Percentiles rank a stretch among this genome's conserved stretches.
phyloP scores from a whole-genome alignment of 1,140 invertebrate species.

The Lithobius niger region DNA sequence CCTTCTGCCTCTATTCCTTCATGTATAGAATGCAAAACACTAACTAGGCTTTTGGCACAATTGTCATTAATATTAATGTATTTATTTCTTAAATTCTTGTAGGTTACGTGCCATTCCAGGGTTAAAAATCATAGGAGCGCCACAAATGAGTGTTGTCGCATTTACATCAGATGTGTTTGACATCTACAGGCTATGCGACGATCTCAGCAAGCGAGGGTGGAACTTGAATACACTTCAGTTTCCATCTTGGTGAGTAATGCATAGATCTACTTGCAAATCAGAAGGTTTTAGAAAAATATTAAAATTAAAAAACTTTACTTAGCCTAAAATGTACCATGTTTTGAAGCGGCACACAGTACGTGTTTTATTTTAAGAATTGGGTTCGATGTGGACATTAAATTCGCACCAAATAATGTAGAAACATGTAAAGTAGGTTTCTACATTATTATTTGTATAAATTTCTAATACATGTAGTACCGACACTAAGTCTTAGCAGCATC shows the following conservation, averaged over 20 bases:
- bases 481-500: no score
- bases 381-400: no score
- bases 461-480: no score
- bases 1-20: neutral
- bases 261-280: no score
- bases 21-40: neutral
- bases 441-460: no score
- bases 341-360: no score
- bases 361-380: no score
- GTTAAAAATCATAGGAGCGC: slow-evolving; percentile 80
- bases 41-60: neutral
- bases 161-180: slow-evolving; percentile 79
- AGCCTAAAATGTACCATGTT: no score
- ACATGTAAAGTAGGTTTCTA: no score
- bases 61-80: neutral
- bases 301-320: no score
- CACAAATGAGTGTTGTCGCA: slow-evolving; percentile 81
- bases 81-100: slow-evolving; percentile 12
- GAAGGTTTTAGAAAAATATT: no score
- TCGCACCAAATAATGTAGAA: no score
- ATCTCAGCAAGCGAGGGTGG: slow-evolving; percentile 72
- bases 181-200: slow-evolving; percentile 72
- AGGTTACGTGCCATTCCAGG: slow-evolving; percentile 63
- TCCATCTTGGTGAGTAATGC: slow-evolving; percentile 66
- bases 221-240: slow-evolving; percentile 89